Evolutionary conservation across 2,888 invertebrate genomes (phyloP).

Genomic region (Orthosia cruda): DNA sequence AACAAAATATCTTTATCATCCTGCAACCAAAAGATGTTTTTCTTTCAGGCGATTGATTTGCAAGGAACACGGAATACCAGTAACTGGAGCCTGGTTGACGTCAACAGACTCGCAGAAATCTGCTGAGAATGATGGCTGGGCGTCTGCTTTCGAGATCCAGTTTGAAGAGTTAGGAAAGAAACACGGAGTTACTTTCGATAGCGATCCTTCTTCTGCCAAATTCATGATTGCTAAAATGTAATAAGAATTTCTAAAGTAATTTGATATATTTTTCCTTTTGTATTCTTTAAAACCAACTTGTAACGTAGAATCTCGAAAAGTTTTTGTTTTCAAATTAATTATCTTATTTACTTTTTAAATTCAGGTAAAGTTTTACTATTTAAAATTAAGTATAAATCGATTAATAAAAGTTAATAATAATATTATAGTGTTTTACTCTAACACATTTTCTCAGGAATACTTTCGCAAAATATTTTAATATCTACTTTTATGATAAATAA

Average conservation of each 20-base stretch:
- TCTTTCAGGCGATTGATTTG: constrained; percentile 69
- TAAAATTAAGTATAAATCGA: neutral
- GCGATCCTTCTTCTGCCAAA: constrained; percentile 65
- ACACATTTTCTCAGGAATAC: neutral
- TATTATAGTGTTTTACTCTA: neutral
- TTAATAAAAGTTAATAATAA: neutral
- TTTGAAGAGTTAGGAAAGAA: constrained; percentile 68
- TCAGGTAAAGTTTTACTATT: neutral
- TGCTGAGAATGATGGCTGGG: constrained; percentile 66
- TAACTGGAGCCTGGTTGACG: constrained; percentile 65
- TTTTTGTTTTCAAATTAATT: neutral
- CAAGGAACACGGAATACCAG: constrained; percentile 69
- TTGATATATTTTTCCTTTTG: neutral
- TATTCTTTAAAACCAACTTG: too few species aligned
- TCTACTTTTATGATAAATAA: neutral
- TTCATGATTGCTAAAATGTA: constrained; percentile 65
- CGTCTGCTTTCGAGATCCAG: constrained; percentile 48
- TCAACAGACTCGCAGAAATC: constrained; percentile 67
- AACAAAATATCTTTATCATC: too few species aligned
- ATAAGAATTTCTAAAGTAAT: neutral
- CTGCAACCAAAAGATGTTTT: neutral
- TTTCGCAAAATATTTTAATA: neutral
- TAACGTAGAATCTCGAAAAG: neutral
- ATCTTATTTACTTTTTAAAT: neutral
- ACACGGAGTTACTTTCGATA: constrained; percentile 66